phyloP scores from a whole-genome alignment of 2,888 invertebrate species.

The Drosophila flavopinicola region DNA sequence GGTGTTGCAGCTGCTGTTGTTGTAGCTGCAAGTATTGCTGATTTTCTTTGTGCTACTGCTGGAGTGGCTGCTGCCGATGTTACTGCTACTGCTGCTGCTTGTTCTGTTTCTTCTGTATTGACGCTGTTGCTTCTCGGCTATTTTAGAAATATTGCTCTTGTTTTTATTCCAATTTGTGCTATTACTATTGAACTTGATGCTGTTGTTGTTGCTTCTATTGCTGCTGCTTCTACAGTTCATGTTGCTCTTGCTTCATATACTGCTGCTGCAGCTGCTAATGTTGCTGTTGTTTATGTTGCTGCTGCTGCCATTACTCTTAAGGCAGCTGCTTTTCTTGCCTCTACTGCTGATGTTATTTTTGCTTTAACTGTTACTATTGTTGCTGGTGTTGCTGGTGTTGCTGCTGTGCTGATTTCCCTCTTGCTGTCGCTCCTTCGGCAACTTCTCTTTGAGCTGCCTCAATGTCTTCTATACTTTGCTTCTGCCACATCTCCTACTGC shows the following conservation, averaged over 20 bases:
- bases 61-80: neutral
- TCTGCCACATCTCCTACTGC: neutral
- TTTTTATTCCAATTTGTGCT: neutral
- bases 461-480: slow-evolving; percentile 1
- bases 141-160: neutral
- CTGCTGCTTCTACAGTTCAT: neutral
- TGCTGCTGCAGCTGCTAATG: neutral
- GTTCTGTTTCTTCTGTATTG: neutral
- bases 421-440: neutral
- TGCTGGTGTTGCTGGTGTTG: neutral
- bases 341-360: neutral
- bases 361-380: neutral
- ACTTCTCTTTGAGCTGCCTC: neutral
- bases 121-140: neutral
- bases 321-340: neutral
- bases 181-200: neutral
- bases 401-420: neutral
- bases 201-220: slow-evolving; percentile 1
- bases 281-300: neutral
- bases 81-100: slow-evolving; percentile 13
- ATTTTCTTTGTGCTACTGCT: neutral
- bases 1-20: neutral
- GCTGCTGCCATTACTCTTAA: neutral
- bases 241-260: neutral
- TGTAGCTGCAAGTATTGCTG: neutral